Evolutionary conservation across 2,888 invertebrate species (phyloP).

Genomic region (Stenolophus ochropezus): DNA sequence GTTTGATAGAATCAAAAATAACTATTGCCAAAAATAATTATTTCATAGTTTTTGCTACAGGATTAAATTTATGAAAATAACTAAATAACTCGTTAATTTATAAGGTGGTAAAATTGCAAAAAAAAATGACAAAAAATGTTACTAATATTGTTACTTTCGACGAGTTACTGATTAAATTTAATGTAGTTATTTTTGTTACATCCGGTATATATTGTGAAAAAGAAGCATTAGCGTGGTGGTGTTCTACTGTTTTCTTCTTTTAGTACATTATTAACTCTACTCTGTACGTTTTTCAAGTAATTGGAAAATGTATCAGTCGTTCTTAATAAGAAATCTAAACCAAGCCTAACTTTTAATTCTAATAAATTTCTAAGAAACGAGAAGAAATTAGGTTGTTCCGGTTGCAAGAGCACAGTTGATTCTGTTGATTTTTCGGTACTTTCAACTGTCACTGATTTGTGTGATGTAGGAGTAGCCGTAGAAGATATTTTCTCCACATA

Average conservation of each 20-base stretch:
- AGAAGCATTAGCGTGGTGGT: background rate
- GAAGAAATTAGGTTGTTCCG: constrained; percentile 70
- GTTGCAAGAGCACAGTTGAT: constrained; percentile 58
- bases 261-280: constrained; percentile 67
- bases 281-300: constrained; percentile 79
- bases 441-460: constrained; percentile 57
- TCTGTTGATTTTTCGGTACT: constrained; percentile 61
- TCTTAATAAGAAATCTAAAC: constrained; percentile 80
- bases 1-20: too few relatives aligned
- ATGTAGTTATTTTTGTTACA: too few relatives aligned
- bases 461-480: constrained; percentile 19
- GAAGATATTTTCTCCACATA: constrained; percentile 56
- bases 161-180: too few relatives aligned
- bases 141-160: too few relatives aligned
- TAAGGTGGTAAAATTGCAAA: too few relatives aligned
- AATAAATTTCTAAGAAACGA: constrained; percentile 79
- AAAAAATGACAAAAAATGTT: too few relatives aligned
- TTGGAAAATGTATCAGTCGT: constrained; percentile 81
- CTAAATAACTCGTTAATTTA: too few relatives aligned
- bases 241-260: constrained; percentile 49
- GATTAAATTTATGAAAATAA: background rate
- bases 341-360: constrained; percentile 81
- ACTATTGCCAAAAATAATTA: too few relatives aligned
- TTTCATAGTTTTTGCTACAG: too few relatives aligned
- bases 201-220: too few relatives aligned